Base-by-base conservation (phyloP, 2,888 invertebrate genomes). In the Gari tellinella region DNA sequence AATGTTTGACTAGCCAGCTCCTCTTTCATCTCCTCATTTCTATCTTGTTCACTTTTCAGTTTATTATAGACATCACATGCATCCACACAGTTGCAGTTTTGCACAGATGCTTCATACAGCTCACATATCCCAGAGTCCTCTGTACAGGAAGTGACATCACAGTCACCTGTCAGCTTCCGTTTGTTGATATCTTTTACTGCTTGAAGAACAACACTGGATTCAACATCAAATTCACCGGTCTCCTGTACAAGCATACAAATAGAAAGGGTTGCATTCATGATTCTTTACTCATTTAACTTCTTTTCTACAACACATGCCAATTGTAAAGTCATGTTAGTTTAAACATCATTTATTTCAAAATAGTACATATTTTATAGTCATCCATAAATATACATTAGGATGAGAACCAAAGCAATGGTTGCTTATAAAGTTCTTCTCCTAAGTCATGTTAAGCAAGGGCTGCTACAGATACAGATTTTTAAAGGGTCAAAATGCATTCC, bases 141-240 rank as follows among this genome's bases (percentile, higher is more conserved):
- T 43, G 45, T 58, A 57, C 64, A 78, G 76, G 78, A 64, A 60
- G 56, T 60, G 60, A 70, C 51, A 60, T 56, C 72, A 65, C 70
- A 70, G 41, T 63, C 46, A 43, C 21, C 23, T 17, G 53, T 46
- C 38, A 84, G 65, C 48, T 81, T 82, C 40, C 66, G 55, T 15
- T 69, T 79, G 7, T 61, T 62, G 14, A 83, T 66, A 38, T 77
- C 76, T 48, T 82, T 79, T 43, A 74, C 67, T 31, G 82, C 68
- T 23, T 86, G 81, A 10, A 87, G 49, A 0, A 85, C 86, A 48
- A 78, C 69, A 61, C 86, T 87, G 17, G 79, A 75, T 48, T 87
- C 87, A 7, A 86, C 85, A 63, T 86, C 85, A 81, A 80, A 86
- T 23, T 86, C 85, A 46, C 83, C 83, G 38, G 41, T 79, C 40